Conservation (phyloP, 2,888 invertebrate species). For the Brassicogethes aeneus region DNA sequence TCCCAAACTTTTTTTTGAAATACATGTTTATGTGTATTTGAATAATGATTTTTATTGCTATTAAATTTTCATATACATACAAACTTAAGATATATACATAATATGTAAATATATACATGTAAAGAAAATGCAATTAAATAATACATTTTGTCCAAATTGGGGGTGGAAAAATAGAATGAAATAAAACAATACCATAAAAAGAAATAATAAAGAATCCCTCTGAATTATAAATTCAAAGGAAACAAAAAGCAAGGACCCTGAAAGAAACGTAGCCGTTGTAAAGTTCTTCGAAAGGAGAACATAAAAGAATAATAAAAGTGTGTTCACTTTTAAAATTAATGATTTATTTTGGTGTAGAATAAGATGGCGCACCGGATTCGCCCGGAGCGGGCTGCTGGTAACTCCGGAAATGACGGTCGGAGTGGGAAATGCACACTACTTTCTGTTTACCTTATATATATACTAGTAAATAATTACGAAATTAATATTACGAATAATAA, state of each 20-base stretch:
- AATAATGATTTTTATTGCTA: too few relatives aligned
- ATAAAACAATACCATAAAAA: conserved; percentile 12
- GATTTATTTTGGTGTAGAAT: conserved; percentile 26
- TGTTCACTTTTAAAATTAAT: conserved; percentile 31
- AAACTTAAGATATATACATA: too few relatives aligned
- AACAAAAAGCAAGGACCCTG: conserved; percentile 19
- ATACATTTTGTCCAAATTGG: conserved; percentile 12
- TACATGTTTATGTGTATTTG: too few relatives aligned
- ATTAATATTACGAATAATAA: too few relatives aligned
- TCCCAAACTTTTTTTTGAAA: too few relatives aligned
- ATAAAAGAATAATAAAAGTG: conserved; percentile 28
- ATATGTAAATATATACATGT: too few relatives aligned
- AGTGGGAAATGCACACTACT: too few relatives aligned
- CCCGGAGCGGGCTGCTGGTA: neutral
- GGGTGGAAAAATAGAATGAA: neutral
- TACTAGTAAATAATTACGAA: too few relatives aligned
- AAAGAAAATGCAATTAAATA: conserved; percentile 15
- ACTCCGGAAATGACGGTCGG: neutral
- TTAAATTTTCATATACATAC: too few relatives aligned
- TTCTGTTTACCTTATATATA: too few relatives aligned
- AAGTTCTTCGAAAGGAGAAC: conserved; percentile 23
- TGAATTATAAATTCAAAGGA: conserved; percentile 26
- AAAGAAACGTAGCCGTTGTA: conserved; percentile 21
- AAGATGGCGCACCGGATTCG: neutral
- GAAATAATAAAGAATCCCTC: conserved; percentile 14